phyloP scores from a whole-genome alignment of 2,113 vertebrate species.

The Brachyistius frenatus region DNA sequence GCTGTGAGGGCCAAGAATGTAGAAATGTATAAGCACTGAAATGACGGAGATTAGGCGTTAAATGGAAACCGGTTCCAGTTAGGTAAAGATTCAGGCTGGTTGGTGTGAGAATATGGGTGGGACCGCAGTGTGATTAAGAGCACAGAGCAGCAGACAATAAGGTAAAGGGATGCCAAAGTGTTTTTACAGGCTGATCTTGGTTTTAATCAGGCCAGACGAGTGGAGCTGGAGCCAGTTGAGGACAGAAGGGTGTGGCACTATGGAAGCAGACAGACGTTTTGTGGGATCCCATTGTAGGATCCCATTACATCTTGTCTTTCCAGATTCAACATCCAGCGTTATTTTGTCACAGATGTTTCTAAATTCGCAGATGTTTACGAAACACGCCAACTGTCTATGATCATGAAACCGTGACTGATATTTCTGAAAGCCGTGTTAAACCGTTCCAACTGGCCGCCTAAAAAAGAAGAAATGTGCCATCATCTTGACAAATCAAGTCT shows the following conservation, averaged over 20 bases:
- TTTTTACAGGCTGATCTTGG: slow-evolving; percentile 9
- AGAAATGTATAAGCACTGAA: neutral
- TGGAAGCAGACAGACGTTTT: slow-evolving; percentile 16
- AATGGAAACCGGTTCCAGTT: neutral
- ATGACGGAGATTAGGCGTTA: neutral
- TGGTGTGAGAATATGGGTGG: slow-evolving; percentile 28
- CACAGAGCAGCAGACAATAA: slow-evolving; percentile 22
- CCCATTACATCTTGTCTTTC: neutral
- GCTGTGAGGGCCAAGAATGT: neutral
- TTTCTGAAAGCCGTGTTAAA: slow-evolving; percentile 12
- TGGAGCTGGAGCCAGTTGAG: slow-evolving; percentile 18
- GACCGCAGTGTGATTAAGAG: neutral
- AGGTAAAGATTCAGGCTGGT: neutral
- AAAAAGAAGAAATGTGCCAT: neutral
- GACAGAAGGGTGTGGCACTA: slow-evolving; percentile 46
- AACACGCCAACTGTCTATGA: no score
- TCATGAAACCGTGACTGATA: neutral
- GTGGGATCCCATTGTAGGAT: neutral
- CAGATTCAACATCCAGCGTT: neutral
- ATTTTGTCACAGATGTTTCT: neutral
- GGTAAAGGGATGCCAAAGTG: slow-evolving; percentile 22
- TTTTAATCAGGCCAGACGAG: slow-evolving; percentile 1
- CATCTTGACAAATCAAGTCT: slow-evolving; percentile 7
- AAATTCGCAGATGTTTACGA: neutral
- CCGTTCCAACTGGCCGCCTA: neutral